phyloP scores from a whole-genome alignment of 2,888 invertebrate species.

The Julus scanicus region DNA sequence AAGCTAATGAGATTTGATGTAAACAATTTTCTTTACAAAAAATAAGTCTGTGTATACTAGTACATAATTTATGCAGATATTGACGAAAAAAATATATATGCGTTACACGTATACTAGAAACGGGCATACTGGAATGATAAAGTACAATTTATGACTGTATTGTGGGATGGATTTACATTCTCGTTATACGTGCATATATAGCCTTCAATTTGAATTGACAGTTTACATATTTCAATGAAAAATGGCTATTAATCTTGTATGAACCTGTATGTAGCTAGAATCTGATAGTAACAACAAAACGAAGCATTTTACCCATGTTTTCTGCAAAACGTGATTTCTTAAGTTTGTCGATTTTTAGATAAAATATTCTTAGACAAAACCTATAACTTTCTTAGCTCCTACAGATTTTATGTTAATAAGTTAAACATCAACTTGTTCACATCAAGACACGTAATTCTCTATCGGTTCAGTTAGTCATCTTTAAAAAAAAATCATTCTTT shows the following conservation, averaged over 20 bases:
- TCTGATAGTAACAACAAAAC: background rate
- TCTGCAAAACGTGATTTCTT: conserved; percentile 5
- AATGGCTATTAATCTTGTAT: background rate
- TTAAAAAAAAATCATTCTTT: no score
- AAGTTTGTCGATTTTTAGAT: background rate
- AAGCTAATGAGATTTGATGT: background rate
- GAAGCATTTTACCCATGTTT: background rate
- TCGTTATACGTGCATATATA: conserved; percentile 10
- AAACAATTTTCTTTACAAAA: background rate
- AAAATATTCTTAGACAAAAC: background rate
- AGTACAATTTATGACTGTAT: background rate
- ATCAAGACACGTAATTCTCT: background rate
- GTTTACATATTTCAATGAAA: conserved; percentile 16
- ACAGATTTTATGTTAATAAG: background rate
- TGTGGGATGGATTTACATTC: background rate
- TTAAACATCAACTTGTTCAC: background rate
- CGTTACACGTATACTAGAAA: background rate
- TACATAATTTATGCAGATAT: background rate
- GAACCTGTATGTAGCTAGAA: background rate
- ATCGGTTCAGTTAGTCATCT: no score
- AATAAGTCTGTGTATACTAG: background rate
- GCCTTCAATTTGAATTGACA: conserved; percentile 40
- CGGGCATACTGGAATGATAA: background rate
- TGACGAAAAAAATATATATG: background rate
- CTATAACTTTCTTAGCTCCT: background rate